These are phyloP conservation scores for Drosophila virilis DNA, from an alignment of 1,140 invertebrate genomes.

Conservation along the genomic window DNA sequence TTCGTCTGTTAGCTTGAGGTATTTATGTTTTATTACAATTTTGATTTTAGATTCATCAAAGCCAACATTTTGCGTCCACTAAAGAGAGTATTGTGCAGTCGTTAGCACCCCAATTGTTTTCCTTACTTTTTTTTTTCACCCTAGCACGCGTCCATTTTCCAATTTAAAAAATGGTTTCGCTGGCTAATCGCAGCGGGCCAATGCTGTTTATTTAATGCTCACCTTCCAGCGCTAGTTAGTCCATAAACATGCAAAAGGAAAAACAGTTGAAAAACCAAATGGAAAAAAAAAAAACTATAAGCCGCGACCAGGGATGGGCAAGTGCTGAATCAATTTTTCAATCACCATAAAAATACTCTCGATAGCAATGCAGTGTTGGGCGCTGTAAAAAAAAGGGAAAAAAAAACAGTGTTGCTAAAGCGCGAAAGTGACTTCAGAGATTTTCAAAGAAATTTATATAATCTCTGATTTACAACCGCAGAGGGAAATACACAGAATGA, in stretches of 20 bases:
- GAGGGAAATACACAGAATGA: background rate
- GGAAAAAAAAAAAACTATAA: conserved; percentile 5
- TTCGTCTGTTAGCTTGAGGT: too few relatives aligned
- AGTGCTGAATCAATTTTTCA: conserved; percentile 4
- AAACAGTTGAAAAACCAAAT: conserved; percentile 6
- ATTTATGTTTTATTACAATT: too few relatives aligned
- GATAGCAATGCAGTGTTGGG: conserved; percentile 1
- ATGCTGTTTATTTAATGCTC: conserved; percentile 49
- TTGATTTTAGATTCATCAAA: background rate
- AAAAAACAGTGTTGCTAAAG: conserved; percentile 6
- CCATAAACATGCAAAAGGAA: conserved; percentile 31
- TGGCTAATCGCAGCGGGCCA: conserved; percentile 19
- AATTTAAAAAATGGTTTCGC: conserved; percentile 48
- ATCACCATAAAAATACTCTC: conserved; percentile 18
- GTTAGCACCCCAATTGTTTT: background rate
- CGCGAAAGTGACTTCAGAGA: background rate
- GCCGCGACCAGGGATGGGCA: conserved; percentile 5
- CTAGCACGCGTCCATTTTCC: conserved; percentile 33
- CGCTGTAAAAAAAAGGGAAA: background rate
- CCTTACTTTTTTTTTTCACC: conserved; percentile 10
- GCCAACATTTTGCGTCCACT: background rate
- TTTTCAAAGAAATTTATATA: background rate
- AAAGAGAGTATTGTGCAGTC: background rate
- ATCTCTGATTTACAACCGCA: conserved; percentile 4
- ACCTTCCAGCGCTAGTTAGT: conserved; percentile 12